Base-by-base conservation (phyloP, 2,113 vertebrate genomes). In the Plecotus auritus region DNA sequence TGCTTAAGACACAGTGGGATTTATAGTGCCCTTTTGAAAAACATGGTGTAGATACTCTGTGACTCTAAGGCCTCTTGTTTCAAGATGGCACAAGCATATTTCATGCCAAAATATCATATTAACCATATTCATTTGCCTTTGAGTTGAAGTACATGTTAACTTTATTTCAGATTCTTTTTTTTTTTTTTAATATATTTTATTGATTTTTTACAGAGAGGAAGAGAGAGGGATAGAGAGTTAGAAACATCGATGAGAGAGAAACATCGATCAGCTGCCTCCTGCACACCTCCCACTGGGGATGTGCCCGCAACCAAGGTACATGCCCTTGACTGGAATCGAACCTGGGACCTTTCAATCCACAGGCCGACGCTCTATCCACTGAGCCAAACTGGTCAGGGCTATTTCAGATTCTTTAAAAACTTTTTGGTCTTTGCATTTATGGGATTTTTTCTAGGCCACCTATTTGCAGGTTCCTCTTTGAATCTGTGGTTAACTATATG, bases 121-220 rank as follows among this genome's bases (percentile, higher is more conserved):
- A 59, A 76, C 26, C 16, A 23, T 78, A 72, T 66, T 84, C 66
- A 20, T 5, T 85, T 92, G 72, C 42, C 37, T 95, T 74, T 95
- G 51, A 93, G 40, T 96, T 90, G 59, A 96, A 95, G 45, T 81
- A 77, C 42, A 16, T 37, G 2, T 74, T 91, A 85, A 88, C 72
- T 82, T 51, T 81, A 32, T 70, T 95, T 96, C 78, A 86, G 32
- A 76, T 96, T 86, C 28, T 30, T 92, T 93, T n/a, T n/a, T n/a
- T n/a, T n/a, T n/a, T n/a, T n/a, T n/a, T n/a, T n/a, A n/a, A n/a
- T n/a, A n/a, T n/a, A n/a, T n/a, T n/a, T n/a, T n/a, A n/a, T n/a
- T n/a, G n/a, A n/a, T n/a, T n/a, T n/a, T n/a, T n/a, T n/a, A n/a
- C n/a, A n/a, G n/a, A n/a, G n/a, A n/a, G n/a, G n/a, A n/a, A n/a